These are phyloP conservation scores for Eira barbara DNA, from an alignment of 2,113 vertebrate species.

Conservation along the genomic window DNA sequence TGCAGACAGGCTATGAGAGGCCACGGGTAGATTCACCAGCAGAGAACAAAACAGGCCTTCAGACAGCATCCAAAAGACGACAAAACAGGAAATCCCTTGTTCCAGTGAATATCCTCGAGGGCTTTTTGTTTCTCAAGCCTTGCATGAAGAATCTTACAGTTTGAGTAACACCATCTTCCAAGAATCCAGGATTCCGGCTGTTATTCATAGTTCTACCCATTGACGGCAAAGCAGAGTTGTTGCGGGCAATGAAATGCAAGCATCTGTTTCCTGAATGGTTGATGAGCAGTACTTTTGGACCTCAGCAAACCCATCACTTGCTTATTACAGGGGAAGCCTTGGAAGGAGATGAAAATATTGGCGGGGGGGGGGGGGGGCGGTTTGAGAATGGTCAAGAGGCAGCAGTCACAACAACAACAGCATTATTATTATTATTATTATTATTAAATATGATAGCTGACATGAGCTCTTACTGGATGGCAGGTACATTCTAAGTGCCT, in stretches of 20 bases:
- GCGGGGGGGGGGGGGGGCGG: fast-evolving
- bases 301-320: neutral
- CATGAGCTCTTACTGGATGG: neutral
- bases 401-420: neutral
- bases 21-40: neutral
- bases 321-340: neutral
- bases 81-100: neutral
- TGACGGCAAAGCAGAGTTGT: neutral
- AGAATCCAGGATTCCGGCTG: neutral
- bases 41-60: neutral
- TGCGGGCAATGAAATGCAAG: neutral
- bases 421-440: too few relatives aligned
- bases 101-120: neutral
- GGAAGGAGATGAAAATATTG: neutral
- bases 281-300: neutral
- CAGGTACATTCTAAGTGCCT: neutral
- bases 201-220: neutral
- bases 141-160: neutral
- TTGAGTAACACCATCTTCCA: neutral
- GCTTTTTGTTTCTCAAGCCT: neutral
- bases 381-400: neutral
- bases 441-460: neutral
- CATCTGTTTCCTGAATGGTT: constrained; percentile 4
- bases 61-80: neutral
- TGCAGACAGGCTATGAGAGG: neutral